Conservation (phyloP, 2,888 invertebrate genomes). For the Drosophila niveifrons region DNA sequence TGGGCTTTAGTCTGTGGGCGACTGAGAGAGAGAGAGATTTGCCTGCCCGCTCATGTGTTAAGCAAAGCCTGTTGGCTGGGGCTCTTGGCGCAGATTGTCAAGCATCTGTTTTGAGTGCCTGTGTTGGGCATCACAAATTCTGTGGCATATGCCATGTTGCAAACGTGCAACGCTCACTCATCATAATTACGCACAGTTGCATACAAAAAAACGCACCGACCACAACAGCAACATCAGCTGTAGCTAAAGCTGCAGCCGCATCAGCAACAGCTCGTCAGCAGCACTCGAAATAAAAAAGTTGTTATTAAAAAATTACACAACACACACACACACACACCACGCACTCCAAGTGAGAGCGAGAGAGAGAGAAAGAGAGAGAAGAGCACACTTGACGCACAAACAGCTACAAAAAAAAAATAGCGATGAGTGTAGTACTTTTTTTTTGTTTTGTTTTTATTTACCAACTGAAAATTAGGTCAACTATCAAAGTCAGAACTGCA, state of each 20-base stretch:
- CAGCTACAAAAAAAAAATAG: constrained; percentile 41
- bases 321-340: constrained; percentile 33
- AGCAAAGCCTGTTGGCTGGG: constrained; percentile 24
- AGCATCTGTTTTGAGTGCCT: constrained; percentile 66
- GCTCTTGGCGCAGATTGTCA: constrained; percentile 59
- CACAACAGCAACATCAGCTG: constrained; percentile 25
- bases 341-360: constrained; percentile 15
- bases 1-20: neutral
- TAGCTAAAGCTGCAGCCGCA: constrained; percentile 28
- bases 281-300: constrained; percentile 68
- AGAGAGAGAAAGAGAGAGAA: constrained; percentile 14
- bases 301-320: constrained; percentile 75
- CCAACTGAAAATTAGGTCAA: constrained; percentile 74
- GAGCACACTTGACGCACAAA: constrained; percentile 64
- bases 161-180: constrained; percentile 60
- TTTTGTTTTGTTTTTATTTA: constrained; percentile 56
- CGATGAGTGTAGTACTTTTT: constrained; percentile 59
- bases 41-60: constrained; percentile 54
- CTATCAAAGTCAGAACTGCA: constrained; percentile 77
- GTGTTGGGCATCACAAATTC: constrained; percentile 65
- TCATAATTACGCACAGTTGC: constrained; percentile 76
- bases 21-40: neutral
- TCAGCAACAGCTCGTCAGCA: constrained; percentile 6
- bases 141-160: constrained; percentile 58
- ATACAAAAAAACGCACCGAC: constrained; percentile 38